Percentiles rank a stretch among this genome's conserved stretches.
These are phyloP conservation scores for Spodoptera exigua DNA, from an alignment of 2,888 invertebrate species.

Conservation along the genomic window DNA sequence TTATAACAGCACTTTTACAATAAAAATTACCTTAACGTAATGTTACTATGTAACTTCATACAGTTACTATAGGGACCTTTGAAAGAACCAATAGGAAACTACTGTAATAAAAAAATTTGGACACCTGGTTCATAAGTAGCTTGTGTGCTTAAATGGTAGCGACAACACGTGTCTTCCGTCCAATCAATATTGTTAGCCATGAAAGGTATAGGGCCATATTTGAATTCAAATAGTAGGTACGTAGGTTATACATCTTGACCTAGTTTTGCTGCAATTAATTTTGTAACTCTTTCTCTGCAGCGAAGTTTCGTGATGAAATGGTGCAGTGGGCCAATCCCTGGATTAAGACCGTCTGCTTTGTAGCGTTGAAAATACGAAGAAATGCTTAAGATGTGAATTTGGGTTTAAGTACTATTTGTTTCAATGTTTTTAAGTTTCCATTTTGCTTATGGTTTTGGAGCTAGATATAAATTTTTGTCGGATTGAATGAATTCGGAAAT, in stretches of 20 bases:
- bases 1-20: too few species aligned
- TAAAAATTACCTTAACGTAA: too few species aligned
- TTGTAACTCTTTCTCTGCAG: neutral
- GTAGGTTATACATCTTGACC: neutral
- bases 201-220: neutral
- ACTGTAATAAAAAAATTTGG: slow-evolving; percentile 32
- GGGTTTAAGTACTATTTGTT: too few species aligned
- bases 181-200: slow-evolving; percentile 1
- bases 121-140: slow-evolving; percentile 52
- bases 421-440: neutral
- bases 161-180: slow-evolving; percentile 22
- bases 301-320: neutral
- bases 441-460: neutral
- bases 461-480: too few species aligned
- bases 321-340: neutral
- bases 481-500: too few species aligned
- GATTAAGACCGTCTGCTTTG: neutral
- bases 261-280: neutral
- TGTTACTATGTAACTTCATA: too few species aligned
- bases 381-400: too few species aligned
- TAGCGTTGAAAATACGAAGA: neutral
- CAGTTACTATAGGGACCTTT: too few species aligned
- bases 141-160: slow-evolving; percentile 9
- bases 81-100: too few species aligned
- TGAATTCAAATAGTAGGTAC: neutral